Conservation (phyloP, 2,797 vertebrate species). For the Malacoraja senta region DNA sequence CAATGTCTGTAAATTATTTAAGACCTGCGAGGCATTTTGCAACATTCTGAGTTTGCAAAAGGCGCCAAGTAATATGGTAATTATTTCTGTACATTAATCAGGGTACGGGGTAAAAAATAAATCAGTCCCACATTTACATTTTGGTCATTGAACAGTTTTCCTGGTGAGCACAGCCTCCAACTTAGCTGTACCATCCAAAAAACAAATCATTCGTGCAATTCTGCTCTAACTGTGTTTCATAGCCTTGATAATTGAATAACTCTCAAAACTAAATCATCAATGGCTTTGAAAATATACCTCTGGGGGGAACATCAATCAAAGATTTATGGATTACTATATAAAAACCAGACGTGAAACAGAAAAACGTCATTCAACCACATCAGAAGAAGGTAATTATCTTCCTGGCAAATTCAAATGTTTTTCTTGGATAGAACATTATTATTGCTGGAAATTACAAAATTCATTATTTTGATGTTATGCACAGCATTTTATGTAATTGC, state of each 20-base stretch:
- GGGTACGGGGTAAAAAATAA: not conserved
- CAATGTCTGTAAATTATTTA: not conserved
- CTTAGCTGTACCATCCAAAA: not conserved
- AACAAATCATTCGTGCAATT: not conserved
- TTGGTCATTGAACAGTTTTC: not conserved
- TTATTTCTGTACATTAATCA: not conserved
- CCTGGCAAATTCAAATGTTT: constrained; percentile 5
- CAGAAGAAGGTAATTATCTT: not conserved
- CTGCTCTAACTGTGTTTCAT: not conserved
- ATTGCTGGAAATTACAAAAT: constrained; percentile 10
- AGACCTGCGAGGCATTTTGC: not conserved
- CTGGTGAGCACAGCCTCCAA: not conserved
- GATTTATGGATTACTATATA: not conserved
- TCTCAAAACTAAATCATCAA: not conserved
- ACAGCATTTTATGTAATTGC: not conserved
- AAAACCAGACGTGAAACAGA: not conserved
- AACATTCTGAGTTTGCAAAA: not conserved
- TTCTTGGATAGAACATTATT: not conserved
- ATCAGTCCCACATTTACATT: not conserved
- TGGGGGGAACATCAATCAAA: constrained; percentile 8
- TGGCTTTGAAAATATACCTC: not conserved
- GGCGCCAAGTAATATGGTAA: not conserved
- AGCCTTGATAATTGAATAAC: not conserved
- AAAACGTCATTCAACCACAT: not conserved
- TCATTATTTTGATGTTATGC: not conserved